These are phyloP conservation scores for Protobothrops mucrosquamatus DNA, from an alignment of 2,113 vertebrate genomes.

Conservation along the genomic window DNA sequence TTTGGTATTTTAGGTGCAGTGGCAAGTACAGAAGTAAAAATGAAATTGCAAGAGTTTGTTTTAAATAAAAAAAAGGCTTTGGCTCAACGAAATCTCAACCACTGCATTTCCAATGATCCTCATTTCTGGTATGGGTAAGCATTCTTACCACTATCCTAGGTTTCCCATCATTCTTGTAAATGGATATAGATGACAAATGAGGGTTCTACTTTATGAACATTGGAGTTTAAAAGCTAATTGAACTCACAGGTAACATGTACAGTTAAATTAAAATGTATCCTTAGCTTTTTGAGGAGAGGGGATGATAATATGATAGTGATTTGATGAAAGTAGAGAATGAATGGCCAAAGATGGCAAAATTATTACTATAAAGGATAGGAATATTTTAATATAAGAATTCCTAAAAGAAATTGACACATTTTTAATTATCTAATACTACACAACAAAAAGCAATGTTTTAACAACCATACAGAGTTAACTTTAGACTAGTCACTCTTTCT, in stretches of 20 bases:
- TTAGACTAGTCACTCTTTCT: neutral
- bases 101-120: constrained; percentile 90
- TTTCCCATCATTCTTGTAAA: constrained; percentile 3
- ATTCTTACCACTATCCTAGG: constrained; percentile 25
- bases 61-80: constrained; percentile 97
- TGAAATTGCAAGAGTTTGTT: constrained; percentile 96
- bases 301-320: neutral
- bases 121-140: constrained; percentile 98
- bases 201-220: neutral
- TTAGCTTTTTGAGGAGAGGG: neutral
- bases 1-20: constrained; percentile 82
- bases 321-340: neutral
- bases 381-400: neutral
- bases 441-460: too few relatives aligned
- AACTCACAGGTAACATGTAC: neutral
- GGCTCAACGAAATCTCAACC: constrained; percentile 93
- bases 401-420: neutral
- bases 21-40: constrained; percentile 97
- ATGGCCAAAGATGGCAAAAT: neutral
- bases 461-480: too few relatives aligned
- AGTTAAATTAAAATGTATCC: neutral
- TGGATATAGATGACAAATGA: neutral
- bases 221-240: neutral
- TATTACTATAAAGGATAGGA: neutral
- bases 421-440: too few relatives aligned